A percentile compares a stretch with the other conserved stretches of the same genome.
Conservation (phyloP, 2,797 vertebrate species). For the Phoebastria nigripes region DNA sequence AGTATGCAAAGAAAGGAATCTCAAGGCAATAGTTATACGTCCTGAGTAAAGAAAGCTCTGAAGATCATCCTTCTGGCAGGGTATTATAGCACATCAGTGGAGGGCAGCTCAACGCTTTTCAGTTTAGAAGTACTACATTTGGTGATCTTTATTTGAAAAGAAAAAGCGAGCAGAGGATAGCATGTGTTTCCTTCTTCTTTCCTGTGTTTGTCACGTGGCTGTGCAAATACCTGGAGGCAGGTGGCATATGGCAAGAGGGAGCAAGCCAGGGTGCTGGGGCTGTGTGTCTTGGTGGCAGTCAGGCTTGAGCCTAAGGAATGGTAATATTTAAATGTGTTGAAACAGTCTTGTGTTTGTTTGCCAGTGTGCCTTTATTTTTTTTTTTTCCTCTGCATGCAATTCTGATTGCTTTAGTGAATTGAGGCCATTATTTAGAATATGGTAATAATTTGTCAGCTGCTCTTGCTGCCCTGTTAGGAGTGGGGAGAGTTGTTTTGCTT, state of each 20-base stretch:
- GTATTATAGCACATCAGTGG: background rate
- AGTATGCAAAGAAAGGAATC: background rate
- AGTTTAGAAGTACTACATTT: background rate
- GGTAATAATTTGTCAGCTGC: background rate
- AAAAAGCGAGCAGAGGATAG: background rate
- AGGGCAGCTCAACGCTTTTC: background rate
- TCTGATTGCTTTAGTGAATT: background rate
- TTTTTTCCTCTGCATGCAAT: background rate
- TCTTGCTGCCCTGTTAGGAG: background rate
- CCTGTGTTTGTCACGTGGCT: background rate
- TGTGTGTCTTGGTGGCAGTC: background rate
- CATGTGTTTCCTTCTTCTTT: background rate
- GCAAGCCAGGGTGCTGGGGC: rapidly evolving
- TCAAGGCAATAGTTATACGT: rapidly evolving
- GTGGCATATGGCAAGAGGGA: background rate
- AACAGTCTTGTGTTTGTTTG: background rate
- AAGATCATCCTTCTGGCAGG: background rate
- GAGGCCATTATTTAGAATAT: constrained; percentile 12
- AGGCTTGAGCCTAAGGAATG: background rate
- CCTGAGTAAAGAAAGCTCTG: background rate
- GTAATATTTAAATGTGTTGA: background rate
- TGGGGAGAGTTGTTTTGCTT: background rate
- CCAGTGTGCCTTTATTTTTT: background rate
- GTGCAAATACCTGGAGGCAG: background rate
- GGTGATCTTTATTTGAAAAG: background rate